Percentiles rank a stretch among this genome's conserved stretches.
Conservation (phyloP, 2,888 invertebrate species). For the Brachypterus glaber region DNA sequence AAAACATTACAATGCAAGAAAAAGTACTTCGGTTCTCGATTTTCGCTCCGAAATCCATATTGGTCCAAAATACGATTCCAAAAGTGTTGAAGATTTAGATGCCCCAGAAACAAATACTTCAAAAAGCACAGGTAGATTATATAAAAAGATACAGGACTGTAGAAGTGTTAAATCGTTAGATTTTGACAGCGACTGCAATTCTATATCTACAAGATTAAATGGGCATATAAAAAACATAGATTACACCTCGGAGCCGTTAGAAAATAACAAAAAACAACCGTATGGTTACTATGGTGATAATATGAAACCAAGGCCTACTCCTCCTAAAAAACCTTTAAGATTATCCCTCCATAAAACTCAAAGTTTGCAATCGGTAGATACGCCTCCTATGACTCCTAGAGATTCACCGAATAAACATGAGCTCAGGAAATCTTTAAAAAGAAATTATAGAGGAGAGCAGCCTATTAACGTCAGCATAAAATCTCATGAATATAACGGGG, state of each 20-base stretch:
- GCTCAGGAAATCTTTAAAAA: conserved; percentile 49
- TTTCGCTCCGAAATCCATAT: conserved; percentile 42
- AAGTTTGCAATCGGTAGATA: conserved; percentile 65
- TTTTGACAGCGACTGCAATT: conserved; percentile 59
- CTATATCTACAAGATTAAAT: conserved; percentile 18
- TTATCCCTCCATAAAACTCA: conserved; percentile 75
- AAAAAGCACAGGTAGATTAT: conserved; percentile 23
- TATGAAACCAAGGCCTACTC: conserved; percentile 59
- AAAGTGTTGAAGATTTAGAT: conserved; percentile 41
- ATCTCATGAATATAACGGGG: conserved; percentile 17
- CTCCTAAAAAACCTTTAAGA: conserved; percentile 76
- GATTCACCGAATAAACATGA: conserved; percentile 26
- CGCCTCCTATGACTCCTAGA: conserved; percentile 27
- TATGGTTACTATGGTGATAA: conserved; percentile 35
- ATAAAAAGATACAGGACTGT: conserved; percentile 39
- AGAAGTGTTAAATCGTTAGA: conserved; percentile 65
- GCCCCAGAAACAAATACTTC: conserved; percentile 39
- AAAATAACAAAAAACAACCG: conserved; percentile 43
- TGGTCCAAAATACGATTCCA: conserved; percentile 35
- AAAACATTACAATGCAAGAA: conserved; percentile 43
- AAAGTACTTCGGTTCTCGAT: conserved; percentile 50
- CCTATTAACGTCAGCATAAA: conserved; percentile 20
- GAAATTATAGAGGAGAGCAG: conserved; percentile 48
- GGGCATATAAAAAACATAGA: conserved; percentile 38
- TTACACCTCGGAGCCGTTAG: conserved; percentile 50